Base-by-base conservation (phyloP, 1,140 invertebrate species). In the Megalopta genalis region DNA sequence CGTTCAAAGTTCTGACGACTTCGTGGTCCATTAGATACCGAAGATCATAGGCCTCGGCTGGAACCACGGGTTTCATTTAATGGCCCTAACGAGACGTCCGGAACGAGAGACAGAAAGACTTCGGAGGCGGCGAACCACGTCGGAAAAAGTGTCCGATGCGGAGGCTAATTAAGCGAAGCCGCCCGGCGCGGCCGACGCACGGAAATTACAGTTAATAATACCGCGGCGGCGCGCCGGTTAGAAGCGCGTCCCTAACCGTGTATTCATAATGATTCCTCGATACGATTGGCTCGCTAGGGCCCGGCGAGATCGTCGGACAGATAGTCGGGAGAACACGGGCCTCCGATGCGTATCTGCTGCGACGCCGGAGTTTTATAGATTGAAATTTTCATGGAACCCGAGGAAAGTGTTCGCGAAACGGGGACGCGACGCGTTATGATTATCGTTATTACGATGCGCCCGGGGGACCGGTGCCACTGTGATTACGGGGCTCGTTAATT, bases 201-300 rank as follows among this genome's bases (percentile, higher is more conserved):
- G 74, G 80, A 84, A 87, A 88, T 89, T 83, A 75, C 81, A 52
- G 59, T 81, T 89, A 89, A 89, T 89, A 87, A 89, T 80, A 87
- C 49, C 64, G 60, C 68, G 32, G 32, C 32, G 32, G 32, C 32
- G 60, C 46, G 10, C 10, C 65, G 65, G 82, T 86, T 88, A 67
- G 67, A 54, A 75, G 42, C 32, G 59, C 65, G 32, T 32, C 14
- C 27, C 23, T 21, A 52, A 39, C 21, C 23, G 39, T 79, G 80
- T 85, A 85, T 85, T 86, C 67, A 64, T 85, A 86, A 82, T 75
- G 84, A 82, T 75, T 78, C 57, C 75, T 64, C 54, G 78, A 85
- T 84, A 59, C 64, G 57, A 85, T 49, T 84, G 32, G 64, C 66
- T 52, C 62, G 57, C 59, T 54, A 42, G 37, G 14, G 25, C 8